Conservation (phyloP, 2,888 invertebrate species). For the Anthophora plumipes region DNA sequence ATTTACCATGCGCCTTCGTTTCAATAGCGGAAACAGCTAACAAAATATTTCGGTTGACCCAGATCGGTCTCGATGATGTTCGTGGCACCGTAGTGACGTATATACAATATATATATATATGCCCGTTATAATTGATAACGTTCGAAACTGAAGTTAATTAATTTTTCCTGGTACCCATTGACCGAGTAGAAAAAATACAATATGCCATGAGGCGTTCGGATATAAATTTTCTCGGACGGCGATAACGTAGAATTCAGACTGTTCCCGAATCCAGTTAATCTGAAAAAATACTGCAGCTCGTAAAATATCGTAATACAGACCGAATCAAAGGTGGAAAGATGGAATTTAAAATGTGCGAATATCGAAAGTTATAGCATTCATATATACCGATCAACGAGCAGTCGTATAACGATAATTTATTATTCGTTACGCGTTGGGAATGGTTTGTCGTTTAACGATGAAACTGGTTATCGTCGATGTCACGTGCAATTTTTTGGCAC, state of each 20-base stretch:
- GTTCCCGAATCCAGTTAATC: too few species aligned
- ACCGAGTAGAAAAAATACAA: too few species aligned
- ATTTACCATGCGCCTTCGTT: not conserved
- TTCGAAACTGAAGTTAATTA: constrained; percentile 11
- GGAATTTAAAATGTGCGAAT: too few species aligned
- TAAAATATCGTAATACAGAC: too few species aligned
- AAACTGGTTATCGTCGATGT: constrained; percentile 30
- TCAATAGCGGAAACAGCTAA: constrained; percentile 34
- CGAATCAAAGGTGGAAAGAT: too few species aligned
- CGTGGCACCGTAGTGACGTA: constrained; percentile 28
- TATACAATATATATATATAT: too few species aligned
- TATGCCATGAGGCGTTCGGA: not conserved
- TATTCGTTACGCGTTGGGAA: not conserved
- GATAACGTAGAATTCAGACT: too few species aligned
- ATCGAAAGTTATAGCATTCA: too few species aligned
- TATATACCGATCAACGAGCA: too few species aligned
- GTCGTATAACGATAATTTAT: constrained; percentile 14
- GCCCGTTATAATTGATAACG: constrained; percentile 37
- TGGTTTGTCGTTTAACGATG: not conserved
- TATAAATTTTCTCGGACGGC: too few species aligned
- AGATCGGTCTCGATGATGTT: constrained; percentile 1
- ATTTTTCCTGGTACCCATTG: not conserved
- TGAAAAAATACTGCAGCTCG: too few species aligned
- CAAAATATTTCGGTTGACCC: constrained; percentile 57
- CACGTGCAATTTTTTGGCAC: constrained; percentile 39